Evolutionary conservation across 1,140 invertebrate species (phyloP).

Genomic region (Lineus longissimus): DNA sequence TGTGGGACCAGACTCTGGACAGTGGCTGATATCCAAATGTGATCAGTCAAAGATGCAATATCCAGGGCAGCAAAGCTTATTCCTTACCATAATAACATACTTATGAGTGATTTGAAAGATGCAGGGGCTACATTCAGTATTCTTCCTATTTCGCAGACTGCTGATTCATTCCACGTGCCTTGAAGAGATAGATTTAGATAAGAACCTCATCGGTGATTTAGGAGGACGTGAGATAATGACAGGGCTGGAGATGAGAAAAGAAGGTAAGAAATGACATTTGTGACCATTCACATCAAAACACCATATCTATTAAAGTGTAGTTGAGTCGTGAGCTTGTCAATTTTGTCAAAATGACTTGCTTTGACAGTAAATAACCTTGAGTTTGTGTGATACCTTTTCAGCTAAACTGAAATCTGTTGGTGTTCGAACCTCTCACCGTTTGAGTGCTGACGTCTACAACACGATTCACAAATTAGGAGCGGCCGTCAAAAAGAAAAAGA

Average conservation of each 20-base stretch:
- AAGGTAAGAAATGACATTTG: slow-evolving; percentile 25
- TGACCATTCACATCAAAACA: background rate
- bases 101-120: too few relatives aligned
- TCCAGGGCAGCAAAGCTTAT: too few relatives aligned
- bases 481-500: slow-evolving; percentile 45
- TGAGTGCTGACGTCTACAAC: slow-evolving; percentile 42
- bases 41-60: too few relatives aligned
- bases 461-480: slow-evolving; percentile 42
- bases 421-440: slow-evolving; percentile 42
- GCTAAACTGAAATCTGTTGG: slow-evolving; percentile 45
- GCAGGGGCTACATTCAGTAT: background rate
- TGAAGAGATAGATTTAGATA: slow-evolving; percentile 49
- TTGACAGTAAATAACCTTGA: too few relatives aligned
- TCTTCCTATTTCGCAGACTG: slow-evolving; percentile 27
- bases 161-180: slow-evolving; percentile 44
- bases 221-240: slow-evolving; percentile 44
- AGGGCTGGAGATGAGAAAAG: slow-evolving; percentile 41
- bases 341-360: too few relatives aligned
- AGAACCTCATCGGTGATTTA: slow-evolving; percentile 51
- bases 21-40: too few relatives aligned
- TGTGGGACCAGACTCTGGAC: too few relatives aligned
- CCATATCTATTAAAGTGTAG: background rate
- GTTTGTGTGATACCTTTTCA: slow-evolving; percentile 22
- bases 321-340: background rate
- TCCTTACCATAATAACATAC: too few relatives aligned